A percentile compares a stretch with the other conserved stretches of the same genome.
phyloP scores from a whole-genome alignment of 2,797 vertebrate species.

The Lagorchestes hirsutus region DNA sequence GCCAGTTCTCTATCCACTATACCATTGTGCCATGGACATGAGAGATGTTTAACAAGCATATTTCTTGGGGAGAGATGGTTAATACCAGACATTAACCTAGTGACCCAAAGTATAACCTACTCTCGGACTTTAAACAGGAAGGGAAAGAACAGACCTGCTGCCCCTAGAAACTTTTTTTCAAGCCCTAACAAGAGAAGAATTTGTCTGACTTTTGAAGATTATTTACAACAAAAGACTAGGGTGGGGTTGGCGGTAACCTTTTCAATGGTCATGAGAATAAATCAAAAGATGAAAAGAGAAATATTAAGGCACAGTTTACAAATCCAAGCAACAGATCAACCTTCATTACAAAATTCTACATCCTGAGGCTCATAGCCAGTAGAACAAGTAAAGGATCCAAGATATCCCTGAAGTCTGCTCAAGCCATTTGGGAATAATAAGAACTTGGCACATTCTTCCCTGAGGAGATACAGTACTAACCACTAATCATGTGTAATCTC shows the following conservation, averaged over 20 bases:
- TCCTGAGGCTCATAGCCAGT: not conserved
- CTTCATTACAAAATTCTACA: not conserved
- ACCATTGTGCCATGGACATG: not conserved
- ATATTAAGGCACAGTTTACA: not conserved
- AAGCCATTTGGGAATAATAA: not conserved
- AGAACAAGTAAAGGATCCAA: not conserved
- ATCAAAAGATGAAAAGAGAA: constrained; percentile 40
- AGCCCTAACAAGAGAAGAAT: constrained; percentile 14
- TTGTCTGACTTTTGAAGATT: constrained; percentile 40
- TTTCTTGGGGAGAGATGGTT: not conserved
- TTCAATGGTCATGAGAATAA: constrained; percentile 53
- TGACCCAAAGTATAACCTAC: not conserved
- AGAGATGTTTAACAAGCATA: not conserved
- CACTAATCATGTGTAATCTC: not conserved
- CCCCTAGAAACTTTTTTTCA: not conserved
- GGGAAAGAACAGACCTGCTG: not conserved
- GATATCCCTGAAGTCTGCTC: not conserved
- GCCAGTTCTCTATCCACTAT: not conserved
- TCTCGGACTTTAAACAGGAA: not conserved
- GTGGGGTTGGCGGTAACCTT: not conserved
- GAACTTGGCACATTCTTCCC: not conserved
- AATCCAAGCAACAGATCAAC: not conserved
- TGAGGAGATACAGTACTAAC: not conserved
- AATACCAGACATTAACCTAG: not conserved
- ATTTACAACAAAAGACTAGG: constrained; percentile 36